Evolutionary conservation across 2,797 vertebrate species (phyloP).

Genomic region (Knipowitschia caucasica): DNA sequence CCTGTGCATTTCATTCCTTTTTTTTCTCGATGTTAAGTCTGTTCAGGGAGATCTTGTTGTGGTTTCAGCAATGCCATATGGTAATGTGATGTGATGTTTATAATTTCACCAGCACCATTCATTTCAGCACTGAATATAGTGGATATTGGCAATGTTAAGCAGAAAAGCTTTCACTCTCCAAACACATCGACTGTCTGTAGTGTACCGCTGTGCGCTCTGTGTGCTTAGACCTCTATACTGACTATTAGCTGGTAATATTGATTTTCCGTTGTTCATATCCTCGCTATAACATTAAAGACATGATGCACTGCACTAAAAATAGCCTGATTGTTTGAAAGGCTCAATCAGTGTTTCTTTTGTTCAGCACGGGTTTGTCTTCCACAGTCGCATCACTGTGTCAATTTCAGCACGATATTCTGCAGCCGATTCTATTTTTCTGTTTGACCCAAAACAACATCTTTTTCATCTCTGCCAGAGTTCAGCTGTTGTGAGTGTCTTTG

Average conservation of each 20-base stretch:
- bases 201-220: background rate
- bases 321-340: conserved; percentile 34
- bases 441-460: conserved; percentile 21
- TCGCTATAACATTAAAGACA: background rate
- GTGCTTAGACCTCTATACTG: background rate
- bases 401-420: conserved; percentile 11
- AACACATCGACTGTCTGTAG: background rate
- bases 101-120: background rate
- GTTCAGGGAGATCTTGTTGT: background rate
- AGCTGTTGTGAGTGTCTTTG: conserved; percentile 19
- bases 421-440: conserved; percentile 16
- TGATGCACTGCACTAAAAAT: background rate
- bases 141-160: background rate
- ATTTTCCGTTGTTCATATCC: background rate
- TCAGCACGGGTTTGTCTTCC: conserved; percentile 10
- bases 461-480: conserved; percentile 24
- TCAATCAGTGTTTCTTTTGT: conserved; percentile 29
- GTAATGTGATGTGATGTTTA: background rate
- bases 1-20: background rate
- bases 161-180: background rate
- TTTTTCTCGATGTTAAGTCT: background rate
- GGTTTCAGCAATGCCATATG: background rate
- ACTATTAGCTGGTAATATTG: background rate
- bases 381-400: conserved; percentile 15
- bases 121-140: background rate